These are phyloP conservation scores for Fabriciana adippe DNA, from an alignment of 2,888 invertebrate species.

Conservation along the genomic window DNA sequence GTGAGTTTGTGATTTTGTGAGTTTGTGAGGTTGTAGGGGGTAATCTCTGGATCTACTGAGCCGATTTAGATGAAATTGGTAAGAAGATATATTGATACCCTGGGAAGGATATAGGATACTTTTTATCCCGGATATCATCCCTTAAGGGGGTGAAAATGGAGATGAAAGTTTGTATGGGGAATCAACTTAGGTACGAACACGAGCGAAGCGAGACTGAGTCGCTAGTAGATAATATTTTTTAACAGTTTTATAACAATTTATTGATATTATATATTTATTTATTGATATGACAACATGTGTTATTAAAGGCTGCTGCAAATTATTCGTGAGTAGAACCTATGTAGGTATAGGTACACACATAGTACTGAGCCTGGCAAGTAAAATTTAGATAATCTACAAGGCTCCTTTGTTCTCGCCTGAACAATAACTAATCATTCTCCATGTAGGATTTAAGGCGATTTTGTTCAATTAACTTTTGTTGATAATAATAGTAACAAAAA, in stretches of 20 bases:
- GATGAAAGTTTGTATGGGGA: too few species aligned
- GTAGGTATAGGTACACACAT: not conserved
- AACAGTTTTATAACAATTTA: not conserved
- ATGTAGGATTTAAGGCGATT: not conserved
- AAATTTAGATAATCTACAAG: conserved; percentile 14
- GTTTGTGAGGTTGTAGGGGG: too few species aligned
- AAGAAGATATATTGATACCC: too few species aligned
- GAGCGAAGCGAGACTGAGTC: too few species aligned
- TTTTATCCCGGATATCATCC: too few species aligned
- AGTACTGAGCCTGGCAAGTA: not conserved
- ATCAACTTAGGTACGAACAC: too few species aligned
- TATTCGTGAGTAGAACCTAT: conserved; percentile 7
- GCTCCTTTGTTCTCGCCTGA: conserved; percentile 5
- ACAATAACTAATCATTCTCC: conserved; percentile 1
- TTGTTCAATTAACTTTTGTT: not conserved
- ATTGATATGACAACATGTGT: not conserved
- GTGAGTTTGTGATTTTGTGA: too few species aligned
- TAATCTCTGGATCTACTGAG: too few species aligned
- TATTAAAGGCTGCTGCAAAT: conserved; percentile 5
- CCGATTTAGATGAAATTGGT: too few species aligned
- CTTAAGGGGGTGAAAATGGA: too few species aligned
- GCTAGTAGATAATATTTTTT: too few species aligned
- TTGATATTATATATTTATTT: not conserved
- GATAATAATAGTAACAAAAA: not conserved
- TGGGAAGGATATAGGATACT: too few species aligned